phyloP scores from a whole-genome alignment of 2,888 invertebrate species.

The Amblyteles armatorius region DNA sequence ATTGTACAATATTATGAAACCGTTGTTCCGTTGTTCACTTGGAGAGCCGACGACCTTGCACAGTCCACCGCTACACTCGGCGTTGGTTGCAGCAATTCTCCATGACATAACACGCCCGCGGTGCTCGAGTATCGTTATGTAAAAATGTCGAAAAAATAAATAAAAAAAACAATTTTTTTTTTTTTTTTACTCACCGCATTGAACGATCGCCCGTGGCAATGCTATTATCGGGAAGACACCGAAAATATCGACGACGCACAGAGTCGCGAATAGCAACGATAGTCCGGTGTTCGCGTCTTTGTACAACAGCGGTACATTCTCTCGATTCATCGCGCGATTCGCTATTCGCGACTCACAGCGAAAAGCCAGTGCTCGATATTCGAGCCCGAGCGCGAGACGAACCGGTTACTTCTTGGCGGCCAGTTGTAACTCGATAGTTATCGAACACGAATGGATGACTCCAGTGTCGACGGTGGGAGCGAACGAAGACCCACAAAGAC shows the following conservation, averaged over 20 bases:
- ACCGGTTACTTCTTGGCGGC: slow-evolving; percentile 77
- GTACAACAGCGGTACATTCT: slow-evolving; percentile 75
- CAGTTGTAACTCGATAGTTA: slow-evolving; percentile 76
- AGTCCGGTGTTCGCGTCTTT: slow-evolving; percentile 85
- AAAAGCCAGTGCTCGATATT: slow-evolving; percentile 30
- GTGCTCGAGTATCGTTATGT: slow-evolving; percentile 27
- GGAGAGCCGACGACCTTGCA: slow-evolving; percentile 12
- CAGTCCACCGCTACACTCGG: background rate
- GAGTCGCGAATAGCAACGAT: slow-evolving; percentile 89
- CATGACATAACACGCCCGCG: slow-evolving; percentile 32
- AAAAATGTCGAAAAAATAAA: slow-evolving; percentile 16
- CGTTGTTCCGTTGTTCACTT: background rate
- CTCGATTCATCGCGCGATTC: slow-evolving; percentile 75
- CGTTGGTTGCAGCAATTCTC: background rate
- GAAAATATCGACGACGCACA: slow-evolving; percentile 93
- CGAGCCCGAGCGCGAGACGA: slow-evolving; percentile 54
- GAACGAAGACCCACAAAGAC: slow-evolving; percentile 79
- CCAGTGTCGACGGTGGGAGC: slow-evolving; percentile 68
- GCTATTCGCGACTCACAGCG: slow-evolving; percentile 10
- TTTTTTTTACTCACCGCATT: slow-evolving; percentile 87
- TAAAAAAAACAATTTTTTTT: no score
- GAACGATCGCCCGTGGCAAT: slow-evolving; percentile 90
- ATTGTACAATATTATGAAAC: background rate
- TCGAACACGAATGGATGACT: slow-evolving; percentile 72
- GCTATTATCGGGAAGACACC: slow-evolving; percentile 94